Percentiles rank a stretch among this genome's conserved stretches.
Evolutionary conservation across 2,797 vertebrate genomes (phyloP).

Genomic region (Clamator glandarius): DNA sequence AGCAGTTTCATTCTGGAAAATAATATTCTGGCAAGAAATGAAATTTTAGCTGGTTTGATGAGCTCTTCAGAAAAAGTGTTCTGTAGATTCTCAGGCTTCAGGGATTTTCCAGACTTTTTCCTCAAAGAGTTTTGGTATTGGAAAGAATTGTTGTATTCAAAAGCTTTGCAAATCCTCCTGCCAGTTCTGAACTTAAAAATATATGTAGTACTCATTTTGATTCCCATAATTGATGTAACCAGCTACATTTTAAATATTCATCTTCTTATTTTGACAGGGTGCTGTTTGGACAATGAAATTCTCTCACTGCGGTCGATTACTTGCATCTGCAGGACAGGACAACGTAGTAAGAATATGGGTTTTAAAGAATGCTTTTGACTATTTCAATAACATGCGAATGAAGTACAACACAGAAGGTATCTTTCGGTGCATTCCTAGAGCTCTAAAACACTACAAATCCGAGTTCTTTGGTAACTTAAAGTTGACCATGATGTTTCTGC

Average conservation of each 20-base stretch:
- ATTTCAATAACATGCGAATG: constrained; percentile 98
- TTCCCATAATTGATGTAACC: too few species aligned
- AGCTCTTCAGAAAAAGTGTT: neutral
- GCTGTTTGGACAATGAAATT: constrained; percentile 99
- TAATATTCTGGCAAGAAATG: neutral
- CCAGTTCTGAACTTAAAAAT: too few species aligned
- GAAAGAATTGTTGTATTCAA: too few species aligned
- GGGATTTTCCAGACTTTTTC: too few species aligned
- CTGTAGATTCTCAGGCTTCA: neutral
- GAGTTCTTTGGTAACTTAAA: neutral
- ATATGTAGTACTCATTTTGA: too few species aligned
- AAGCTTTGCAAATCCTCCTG: too few species aligned
- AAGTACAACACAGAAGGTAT: constrained; percentile 98
- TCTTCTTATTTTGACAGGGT: constrained; percentile 80
- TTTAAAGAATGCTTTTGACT: constrained; percentile 96
- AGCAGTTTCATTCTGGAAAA: neutral
- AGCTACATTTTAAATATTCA: neutral
- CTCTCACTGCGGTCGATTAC: constrained; percentile 94
- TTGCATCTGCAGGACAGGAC: constrained; percentile 96
- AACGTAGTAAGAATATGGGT: constrained; percentile 99
- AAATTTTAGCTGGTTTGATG: neutral
- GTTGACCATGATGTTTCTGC: neutral
- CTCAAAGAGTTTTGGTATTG: too few species aligned
- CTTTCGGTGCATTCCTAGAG: neutral
- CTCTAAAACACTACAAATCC: neutral